Percentiles rank a stretch among this genome's conserved stretches.
Conservation (phyloP, 2,888 invertebrate species). For the Aphodius sticticus region DNA sequence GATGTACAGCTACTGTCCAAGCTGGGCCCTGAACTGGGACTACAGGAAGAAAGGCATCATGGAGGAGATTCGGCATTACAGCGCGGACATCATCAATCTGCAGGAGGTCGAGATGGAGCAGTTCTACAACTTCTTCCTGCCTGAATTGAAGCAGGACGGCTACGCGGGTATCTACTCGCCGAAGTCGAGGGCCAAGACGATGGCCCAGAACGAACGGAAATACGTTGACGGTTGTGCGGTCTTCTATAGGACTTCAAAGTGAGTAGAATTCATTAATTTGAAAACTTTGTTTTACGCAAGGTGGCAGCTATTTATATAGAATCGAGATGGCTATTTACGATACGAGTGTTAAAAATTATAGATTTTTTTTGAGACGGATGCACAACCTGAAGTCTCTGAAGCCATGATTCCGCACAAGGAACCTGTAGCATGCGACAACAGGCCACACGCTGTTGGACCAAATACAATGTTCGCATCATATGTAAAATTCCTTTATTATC, state of each 20-base stretch:
- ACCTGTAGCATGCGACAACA: too few relatives aligned
- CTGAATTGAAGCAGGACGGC: slow-evolving; percentile 90
- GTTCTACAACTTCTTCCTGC: slow-evolving; percentile 95
- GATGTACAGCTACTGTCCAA: slow-evolving; percentile 99
- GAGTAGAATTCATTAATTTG: slow-evolving; percentile 57
- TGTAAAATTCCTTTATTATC: not conserved
- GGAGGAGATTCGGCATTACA: slow-evolving; percentile 95
- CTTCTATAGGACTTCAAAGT: slow-evolving; percentile 94
- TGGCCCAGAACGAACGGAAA: slow-evolving; percentile 95
- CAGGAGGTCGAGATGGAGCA: slow-evolving; percentile 99
- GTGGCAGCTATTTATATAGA: too few relatives aligned
- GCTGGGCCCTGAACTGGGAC: slow-evolving; percentile 99
- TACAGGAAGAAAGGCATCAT: slow-evolving; percentile 97
- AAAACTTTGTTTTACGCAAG: not conserved
- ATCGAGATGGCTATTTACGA: too few relatives aligned
- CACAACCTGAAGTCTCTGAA: too few relatives aligned
- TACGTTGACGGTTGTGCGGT: slow-evolving; percentile 99
- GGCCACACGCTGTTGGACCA: too few relatives aligned
- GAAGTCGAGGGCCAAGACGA: slow-evolving; percentile 97
- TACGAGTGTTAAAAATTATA: too few relatives aligned
- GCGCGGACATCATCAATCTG: slow-evolving; percentile 94
- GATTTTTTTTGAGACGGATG: too few relatives aligned
- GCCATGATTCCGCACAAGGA: too few relatives aligned
- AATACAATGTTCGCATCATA: too few relatives aligned
- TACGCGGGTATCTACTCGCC: slow-evolving; percentile 97